Conservation (phyloP, 53 echinoderm and acorn worm species). For the Crossaster papposus region DNA sequence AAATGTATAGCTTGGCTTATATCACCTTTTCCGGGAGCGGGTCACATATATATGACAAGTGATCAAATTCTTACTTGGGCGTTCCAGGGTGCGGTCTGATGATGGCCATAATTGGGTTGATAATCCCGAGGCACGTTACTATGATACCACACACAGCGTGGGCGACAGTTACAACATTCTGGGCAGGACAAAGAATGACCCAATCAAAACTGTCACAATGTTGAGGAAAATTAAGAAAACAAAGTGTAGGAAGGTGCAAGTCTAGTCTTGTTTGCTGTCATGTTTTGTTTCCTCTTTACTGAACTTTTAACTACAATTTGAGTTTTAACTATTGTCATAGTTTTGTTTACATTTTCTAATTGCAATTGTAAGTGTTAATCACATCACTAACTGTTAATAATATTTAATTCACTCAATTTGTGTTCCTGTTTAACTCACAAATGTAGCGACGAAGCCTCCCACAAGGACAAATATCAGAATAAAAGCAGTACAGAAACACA, state of each 20-base stretch:
- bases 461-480: constrained; percentile 81
- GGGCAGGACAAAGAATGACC: constrained; percentile 4
- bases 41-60: background rate
- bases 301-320: too few species aligned
- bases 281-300: too few species aligned
- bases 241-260: too few species aligned
- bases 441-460: constrained; percentile 51
- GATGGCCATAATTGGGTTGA: constrained; percentile 90
- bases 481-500: constrained; percentile 63
- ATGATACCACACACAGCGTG: constrained; percentile 71
- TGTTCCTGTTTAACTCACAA: background rate
- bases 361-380: too few species aligned
- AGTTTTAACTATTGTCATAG: too few species aligned
- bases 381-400: too few species aligned
- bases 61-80: constrained; percentile 71
- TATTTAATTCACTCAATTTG: background rate
- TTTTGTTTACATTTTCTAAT: too few species aligned
- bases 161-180: background rate
- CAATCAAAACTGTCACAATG: too few species aligned
- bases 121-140: constrained; percentile 63
- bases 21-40: too few species aligned
- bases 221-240: too few species aligned
- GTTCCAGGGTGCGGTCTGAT: constrained; percentile 94
- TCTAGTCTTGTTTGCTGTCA: too few species aligned
- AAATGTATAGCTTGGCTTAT: too few species aligned